Base-by-base conservation (phyloP, 2,888 invertebrate species). In the Neoascia interrupta region DNA sequence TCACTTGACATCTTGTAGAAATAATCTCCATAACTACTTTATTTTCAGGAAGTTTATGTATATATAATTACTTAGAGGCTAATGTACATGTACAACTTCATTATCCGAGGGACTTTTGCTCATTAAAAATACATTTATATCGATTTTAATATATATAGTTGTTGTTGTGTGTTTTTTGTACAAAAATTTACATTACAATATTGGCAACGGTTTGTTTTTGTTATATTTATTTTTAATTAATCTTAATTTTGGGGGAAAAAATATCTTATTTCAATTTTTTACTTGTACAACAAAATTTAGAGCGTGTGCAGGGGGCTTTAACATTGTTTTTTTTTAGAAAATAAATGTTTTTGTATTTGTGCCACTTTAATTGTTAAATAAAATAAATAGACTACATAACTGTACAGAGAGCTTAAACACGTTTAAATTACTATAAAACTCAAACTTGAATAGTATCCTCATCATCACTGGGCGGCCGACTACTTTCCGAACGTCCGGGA, bases 391-490 rank as follows among this genome's bases (percentile, higher is more conserved):
- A 54, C 73, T 73, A 79, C 47, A 53, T 79, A 51, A 79, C 72
- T 79, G 66, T 79, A 72, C 79, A 79, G 28, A 51, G 54, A 72
- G 79, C 54, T 63, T 70, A 70, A 39, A 64, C 45, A 54, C 21
- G 19, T 51, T 23, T 63, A 51, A 41, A n/a, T n/a, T n/a, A n/a
- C n/a, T n/a, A n/a, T 43, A 70, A 72, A 80, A 68, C 61, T 88
- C 85, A 89, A 83, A 89, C 89, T 83, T 89, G 88, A 81, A 89
- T 86, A 68, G 89, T 87, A 81, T 89, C 89, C 66, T 89, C 89
- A 10, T 89, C 88, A 56, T 88, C 89, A 54, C 88, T 87, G 58
- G 87, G 87, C 34, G 85, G 85, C 83, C 87, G 87, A 61, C 86
- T 88, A 58, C 88, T 88, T 79, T 89, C 88, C 6, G 89, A 88